These are phyloP conservation scores for Sthenelais limicola DNA, from an alignment of 2,888 invertebrate genomes.

Conservation along the genomic window DNA sequence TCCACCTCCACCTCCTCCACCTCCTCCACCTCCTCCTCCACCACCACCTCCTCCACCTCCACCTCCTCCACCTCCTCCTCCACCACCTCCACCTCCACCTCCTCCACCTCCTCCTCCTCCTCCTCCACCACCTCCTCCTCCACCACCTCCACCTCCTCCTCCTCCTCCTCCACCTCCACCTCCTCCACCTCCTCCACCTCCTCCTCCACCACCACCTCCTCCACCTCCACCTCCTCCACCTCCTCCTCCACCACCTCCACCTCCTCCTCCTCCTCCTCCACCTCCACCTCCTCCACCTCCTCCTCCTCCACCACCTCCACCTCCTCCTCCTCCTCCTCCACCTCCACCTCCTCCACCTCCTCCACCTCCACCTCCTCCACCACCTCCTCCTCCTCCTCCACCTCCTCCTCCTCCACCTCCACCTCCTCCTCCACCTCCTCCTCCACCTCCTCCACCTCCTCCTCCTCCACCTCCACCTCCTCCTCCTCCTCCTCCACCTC, in stretches of 20 bases:
- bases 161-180: not conserved
- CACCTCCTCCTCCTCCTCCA: slow-evolving; percentile 4
- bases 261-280: slow-evolving; percentile 9
- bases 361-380: slow-evolving; percentile 10
- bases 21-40: slow-evolving; percentile 9
- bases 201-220: slow-evolving; percentile 24
- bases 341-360: slow-evolving; percentile 20
- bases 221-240: slow-evolving; percentile 8
- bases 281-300: slow-evolving; percentile 23
- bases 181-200: not conserved
- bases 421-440: slow-evolving; percentile 12
- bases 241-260: slow-evolving; percentile 8
- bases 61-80: not conserved
- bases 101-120: not conserved
- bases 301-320: slow-evolving; percentile 9
- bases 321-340: slow-evolving; percentile 1
- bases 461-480: slow-evolving; percentile 11
- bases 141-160: not conserved
- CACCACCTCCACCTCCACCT: not conserved
- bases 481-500: slow-evolving; percentile 10
- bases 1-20: not conserved
- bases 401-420: slow-evolving; percentile 6
- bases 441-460: slow-evolving; percentile 13
- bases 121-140: not conserved
- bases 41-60: not conserved